Percentiles rank a stretch among this genome's conserved stretches.
Evolutionary conservation across 2,113 vertebrate species (phyloP).

Genomic region (Conger conger): DNA sequence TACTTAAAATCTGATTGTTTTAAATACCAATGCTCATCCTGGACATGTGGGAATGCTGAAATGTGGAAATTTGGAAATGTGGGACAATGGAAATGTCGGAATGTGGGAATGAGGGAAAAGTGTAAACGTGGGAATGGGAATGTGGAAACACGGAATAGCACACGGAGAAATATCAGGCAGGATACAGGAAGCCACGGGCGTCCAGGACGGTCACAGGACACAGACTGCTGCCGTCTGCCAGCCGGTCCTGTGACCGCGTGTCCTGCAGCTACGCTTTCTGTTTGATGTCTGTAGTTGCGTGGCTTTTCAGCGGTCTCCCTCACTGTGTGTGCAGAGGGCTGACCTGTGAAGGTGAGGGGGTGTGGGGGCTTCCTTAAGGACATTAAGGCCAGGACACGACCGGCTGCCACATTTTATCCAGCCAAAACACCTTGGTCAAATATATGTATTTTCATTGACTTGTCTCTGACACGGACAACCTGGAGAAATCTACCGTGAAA

Average conservation of each 20-base stretch:
- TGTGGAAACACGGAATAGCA: no score
- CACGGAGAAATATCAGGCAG: no score
- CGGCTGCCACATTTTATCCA: background rate
- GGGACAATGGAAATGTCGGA: no score
- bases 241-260: no score
- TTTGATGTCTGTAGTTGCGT: no score
- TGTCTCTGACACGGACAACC: background rate
- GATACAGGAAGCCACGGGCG: no score
- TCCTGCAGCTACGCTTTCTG: no score
- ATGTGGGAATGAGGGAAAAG: no score
- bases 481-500: background rate
- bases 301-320: background rate
- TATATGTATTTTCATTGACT: background rate
- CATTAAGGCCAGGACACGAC: background rate
- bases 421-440: background rate
- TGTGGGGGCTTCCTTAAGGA: background rate
- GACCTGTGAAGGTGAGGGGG: background rate
- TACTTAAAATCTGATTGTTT: background rate
- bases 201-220: no score
- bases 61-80: no score
- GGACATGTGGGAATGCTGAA: background rate
- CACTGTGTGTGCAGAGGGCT: background rate
- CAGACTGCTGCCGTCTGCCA: no score
- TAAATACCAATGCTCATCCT: background rate
- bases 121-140: no score